phyloP scores from a whole-genome alignment of 2,797 vertebrate species.

The Acridotheres tristis region DNA sequence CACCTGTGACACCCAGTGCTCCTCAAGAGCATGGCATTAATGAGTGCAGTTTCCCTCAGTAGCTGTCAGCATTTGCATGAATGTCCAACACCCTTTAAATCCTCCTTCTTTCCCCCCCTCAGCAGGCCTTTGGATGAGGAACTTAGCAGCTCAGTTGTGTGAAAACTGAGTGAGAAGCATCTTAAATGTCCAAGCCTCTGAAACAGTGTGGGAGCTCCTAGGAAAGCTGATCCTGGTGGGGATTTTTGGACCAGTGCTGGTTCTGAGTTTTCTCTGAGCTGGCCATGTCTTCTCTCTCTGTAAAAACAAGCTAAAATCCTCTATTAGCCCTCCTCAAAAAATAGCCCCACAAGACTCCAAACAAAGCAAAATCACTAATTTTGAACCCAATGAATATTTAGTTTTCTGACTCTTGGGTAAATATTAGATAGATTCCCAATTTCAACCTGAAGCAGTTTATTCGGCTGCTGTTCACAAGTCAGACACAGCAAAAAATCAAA shows the following conservation, averaged over 20 bases:
- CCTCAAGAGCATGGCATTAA: background rate
- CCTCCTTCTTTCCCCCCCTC: background rate
- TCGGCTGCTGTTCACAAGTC: slow-evolving; percentile 60
- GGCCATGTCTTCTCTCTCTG: background rate
- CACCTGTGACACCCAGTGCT: background rate
- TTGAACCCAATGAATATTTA: background rate
- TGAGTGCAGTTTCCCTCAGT: background rate
- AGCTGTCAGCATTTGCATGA: background rate
- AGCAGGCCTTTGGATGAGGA: background rate
- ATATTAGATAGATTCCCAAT: slow-evolving; percentile 64
- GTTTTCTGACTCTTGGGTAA: slow-evolving; percentile 43
- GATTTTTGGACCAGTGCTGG: slow-evolving; percentile 65
- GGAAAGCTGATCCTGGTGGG: background rate
- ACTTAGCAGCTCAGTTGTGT: background rate
- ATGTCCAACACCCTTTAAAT: background rate
- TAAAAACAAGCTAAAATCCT: background rate
- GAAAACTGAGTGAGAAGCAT: background rate
- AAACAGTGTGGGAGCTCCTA: background rate
- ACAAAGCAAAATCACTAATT: background rate
- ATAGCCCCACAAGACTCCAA: background rate
- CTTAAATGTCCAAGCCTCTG: background rate
- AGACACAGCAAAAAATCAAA: slow-evolving; percentile 62
- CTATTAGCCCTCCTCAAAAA: background rate
- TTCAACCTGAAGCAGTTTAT: slow-evolving; percentile 66
- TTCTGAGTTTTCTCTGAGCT: slow-evolving; percentile 30